Evolutionary conservation across 2,113 vertebrate genomes (phyloP), one percentile per base, ranked within the genome.

Genomic region (Grallaria varia): DNA sequence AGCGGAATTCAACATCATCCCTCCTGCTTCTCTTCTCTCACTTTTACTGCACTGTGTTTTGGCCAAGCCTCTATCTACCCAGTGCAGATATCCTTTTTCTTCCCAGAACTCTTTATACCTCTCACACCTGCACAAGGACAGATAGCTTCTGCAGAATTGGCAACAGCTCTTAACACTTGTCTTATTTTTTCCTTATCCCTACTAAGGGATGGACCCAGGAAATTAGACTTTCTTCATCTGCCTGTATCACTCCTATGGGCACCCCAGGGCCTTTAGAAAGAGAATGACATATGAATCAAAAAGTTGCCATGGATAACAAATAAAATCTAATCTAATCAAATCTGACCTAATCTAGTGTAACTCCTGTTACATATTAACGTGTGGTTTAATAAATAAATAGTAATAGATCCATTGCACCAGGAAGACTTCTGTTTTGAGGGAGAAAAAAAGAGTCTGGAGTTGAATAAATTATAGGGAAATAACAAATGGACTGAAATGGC

Each of bases 401-500:
- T 81, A 84, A 55, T 45, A 81, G 30, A 77, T 55, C 21, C 39
- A 45, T 58, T 74, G 27, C 64, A 86, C 30, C 13, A 76, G 14
- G 28, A 92, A 63, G 30, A 17, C 28, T 66, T 93, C 47, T 85
- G 58, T 90, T 91, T 87, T 93, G 60, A 71, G 31, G 4, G 8
- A 17, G 7, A 2, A 55, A 73, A 89, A 25, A 94, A 71, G 59
- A 86, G 10, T 23, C 22, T 59, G 47, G 73, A 73, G 17, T 64
- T 39, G 10, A 93, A 96, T 75, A 95, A 93, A 92, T 90, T 90
- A 78, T 44, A 75, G 76, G 18, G 42, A 80, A 89, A 55, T 87
- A 86, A 91, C 33, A 88, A 92, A 95, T 94, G 79, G 88, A 90
- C 78, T 91, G 68, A 69, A 94, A 69, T 77, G 66, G 53, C 68